A percentile compares a stretch with the other conserved stretches of the same genome.
Evolutionary conservation across 2,113 vertebrate species (phyloP).

Genomic region (Vimba vimba): DNA sequence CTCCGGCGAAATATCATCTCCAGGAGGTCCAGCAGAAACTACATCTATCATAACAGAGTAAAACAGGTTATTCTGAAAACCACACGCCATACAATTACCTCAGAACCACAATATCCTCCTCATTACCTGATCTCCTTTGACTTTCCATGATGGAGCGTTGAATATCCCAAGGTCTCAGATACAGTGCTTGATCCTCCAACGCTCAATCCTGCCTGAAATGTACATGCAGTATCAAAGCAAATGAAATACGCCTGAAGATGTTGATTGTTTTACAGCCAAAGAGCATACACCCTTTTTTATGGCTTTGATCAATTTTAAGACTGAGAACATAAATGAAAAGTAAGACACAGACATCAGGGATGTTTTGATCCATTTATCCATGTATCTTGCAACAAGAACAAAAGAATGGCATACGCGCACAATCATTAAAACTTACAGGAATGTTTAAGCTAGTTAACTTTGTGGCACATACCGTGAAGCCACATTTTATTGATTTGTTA

Average conservation of each 20-base stretch:
- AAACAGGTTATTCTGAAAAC: background rate
- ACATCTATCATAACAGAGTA: background rate
- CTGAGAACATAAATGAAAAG: background rate
- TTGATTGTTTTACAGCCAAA: background rate
- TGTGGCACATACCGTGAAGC: background rate
- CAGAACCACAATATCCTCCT: background rate
- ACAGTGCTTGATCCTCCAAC: background rate
- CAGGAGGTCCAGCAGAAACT: background rate
- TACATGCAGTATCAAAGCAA: background rate
- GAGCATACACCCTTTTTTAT: background rate
- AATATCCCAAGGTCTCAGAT: background rate
- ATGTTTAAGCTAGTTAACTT: background rate
- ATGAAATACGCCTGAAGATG: background rate
- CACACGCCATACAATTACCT: background rate
- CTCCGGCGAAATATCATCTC: constrained; percentile 11
- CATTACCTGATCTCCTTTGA: background rate
- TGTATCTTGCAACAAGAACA: background rate
- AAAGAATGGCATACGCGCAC: background rate
- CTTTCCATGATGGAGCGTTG: background rate
- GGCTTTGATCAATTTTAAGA: background rate
- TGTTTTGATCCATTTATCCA: background rate
- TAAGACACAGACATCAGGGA: background rate
- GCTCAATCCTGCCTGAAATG: background rate
- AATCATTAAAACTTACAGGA: background rate
- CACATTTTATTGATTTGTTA: background rate